Evolutionary conservation across 2,888 invertebrate species (phyloP), one percentile per base, ranked within the genome.

Genomic region (Ormia ochracea): DNA sequence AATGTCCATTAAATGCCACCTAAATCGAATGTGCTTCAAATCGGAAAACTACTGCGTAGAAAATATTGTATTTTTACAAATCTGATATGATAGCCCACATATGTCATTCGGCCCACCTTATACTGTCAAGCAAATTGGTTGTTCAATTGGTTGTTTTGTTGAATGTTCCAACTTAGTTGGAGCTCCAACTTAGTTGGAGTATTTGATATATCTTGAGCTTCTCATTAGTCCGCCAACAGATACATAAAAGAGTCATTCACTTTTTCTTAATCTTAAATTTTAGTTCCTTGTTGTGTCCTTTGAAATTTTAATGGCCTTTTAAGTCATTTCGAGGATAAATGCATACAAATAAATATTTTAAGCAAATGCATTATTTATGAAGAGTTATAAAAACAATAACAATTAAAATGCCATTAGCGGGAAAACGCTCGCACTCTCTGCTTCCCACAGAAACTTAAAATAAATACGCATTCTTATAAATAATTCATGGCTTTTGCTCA

Each of bases 361-460:
- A 54, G 12, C 2, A 3, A 19, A 31, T 19, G 19, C 17, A 31
- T 19, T 21, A 63, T 36, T 73, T 26, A 23, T 9, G 1, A 7
- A 66, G 33, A 31, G 21, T 19, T 19, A 52, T 43, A 50, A 54
- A 61, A 61, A 52, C 45, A 68, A 56, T 69, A 56, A 54, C 61
- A 63, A 63, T 69, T 56, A 63, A 61, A 76, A 52, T 45, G 26
- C 28, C 54, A 74, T 74, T 65, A 58, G 56, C 54, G 14, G 36
- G 33, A 5, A 19, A 56, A 10, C 12, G 4, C 26, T 21, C 14
- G 6, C n/a, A 21, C 52, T 1, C 14, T 38, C 63, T 21, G 3
- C 10, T 9, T 14, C 9, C 12, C 2, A 28, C 31, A n/a, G 21
- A 38, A 54, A 41, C 21, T 58, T 48, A 26, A 50, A 52, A 12